Percentiles rank a stretch among this genome's conserved stretches.
Evolutionary conservation across 2,888 invertebrate genomes (phyloP).

Genomic region (Odontocolon sp.): DNA sequence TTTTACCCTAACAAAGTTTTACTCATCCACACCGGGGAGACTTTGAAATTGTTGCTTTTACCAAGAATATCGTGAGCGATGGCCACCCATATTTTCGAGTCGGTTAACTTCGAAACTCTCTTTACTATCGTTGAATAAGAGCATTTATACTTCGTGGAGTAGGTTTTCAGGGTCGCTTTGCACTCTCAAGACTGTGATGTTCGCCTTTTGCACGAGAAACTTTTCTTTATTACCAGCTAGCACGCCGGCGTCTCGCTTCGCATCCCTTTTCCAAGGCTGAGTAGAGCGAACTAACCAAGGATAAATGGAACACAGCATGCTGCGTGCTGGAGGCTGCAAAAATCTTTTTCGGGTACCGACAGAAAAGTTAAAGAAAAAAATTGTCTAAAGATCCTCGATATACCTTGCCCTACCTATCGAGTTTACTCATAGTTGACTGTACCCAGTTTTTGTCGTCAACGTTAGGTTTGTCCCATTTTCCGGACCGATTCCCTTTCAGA

Average conservation of each 20-base stretch:
- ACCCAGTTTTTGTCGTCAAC: neutral
- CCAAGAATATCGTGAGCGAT: conserved; percentile 14
- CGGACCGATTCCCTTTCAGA: conserved; percentile 24
- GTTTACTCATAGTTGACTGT: conserved; percentile 22
- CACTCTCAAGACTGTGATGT: conserved; percentile 3
- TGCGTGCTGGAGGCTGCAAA: conserved; percentile 9
- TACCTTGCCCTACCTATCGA: conserved; percentile 24
- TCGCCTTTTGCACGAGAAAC: conserved; percentile 1
- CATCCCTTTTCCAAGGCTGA: conserved; percentile 17
- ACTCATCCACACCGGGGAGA: neutral
- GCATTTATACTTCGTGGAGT: neutral
- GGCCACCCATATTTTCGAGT: conserved; percentile 34
- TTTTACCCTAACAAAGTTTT: neutral
- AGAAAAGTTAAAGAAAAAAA: neutral
- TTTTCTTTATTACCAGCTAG: conserved; percentile 33
- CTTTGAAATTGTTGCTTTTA: conserved; percentile 19
- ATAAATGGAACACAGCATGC: conserved; percentile 22
- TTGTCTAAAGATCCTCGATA: neutral
- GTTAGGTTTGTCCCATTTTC: conserved; percentile 23
- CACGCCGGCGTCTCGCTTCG: neutral
- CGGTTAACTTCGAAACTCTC: neutral
- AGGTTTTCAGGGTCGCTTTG: conserved; percentile 1
- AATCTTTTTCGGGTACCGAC: conserved; percentile 19
- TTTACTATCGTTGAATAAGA: neutral
- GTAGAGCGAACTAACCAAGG: neutral